Conservation (phyloP, 1,140 invertebrate genomes). For the Onthophagus taurus region DNA sequence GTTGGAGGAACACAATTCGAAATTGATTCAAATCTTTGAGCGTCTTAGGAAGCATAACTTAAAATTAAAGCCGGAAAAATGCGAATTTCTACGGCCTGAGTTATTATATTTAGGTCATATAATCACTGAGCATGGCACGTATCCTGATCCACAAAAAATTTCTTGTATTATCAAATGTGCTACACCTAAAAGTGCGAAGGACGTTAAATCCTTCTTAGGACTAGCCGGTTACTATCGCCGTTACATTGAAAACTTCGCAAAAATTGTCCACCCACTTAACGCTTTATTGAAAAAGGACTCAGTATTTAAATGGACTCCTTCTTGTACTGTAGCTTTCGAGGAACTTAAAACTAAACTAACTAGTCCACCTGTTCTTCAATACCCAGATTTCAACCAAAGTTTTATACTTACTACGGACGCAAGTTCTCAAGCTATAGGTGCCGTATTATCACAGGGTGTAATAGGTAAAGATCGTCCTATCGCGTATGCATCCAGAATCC, state of each 20-base stretch:
- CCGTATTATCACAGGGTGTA: too few relatives aligned
- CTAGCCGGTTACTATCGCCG: too few relatives aligned
- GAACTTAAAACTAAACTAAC: neutral
- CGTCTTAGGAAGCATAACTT: slow-evolving; percentile 29
- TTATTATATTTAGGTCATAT: slow-evolving; percentile 38
- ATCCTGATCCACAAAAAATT: too few relatives aligned
- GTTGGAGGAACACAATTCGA: slow-evolving; percentile 24
- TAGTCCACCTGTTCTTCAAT: slow-evolving; percentile 35
- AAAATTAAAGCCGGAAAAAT: slow-evolving; percentile 36
- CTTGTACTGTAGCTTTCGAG: neutral
- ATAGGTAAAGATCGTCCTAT: too few relatives aligned
- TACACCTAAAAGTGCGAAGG: too few relatives aligned
- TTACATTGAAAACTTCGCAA: too few relatives aligned
- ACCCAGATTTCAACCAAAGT: slow-evolving; percentile 25
- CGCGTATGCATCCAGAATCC: too few relatives aligned
- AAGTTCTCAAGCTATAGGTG: too few relatives aligned
- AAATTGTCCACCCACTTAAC: too few relatives aligned
- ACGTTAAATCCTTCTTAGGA: too few relatives aligned
- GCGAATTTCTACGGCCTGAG: slow-evolving; percentile 36
- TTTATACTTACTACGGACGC: slow-evolving; percentile 19
- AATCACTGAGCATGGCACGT: slow-evolving; percentile 34
- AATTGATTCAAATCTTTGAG: slow-evolving; percentile 29
- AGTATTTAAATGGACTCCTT: slow-evolving; percentile 37
- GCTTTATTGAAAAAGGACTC: slow-evolving; percentile 32
- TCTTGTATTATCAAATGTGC: too few relatives aligned